A percentile compares a stretch with the other conserved stretches of the same genome.
These are phyloP conservation scores for Machimus rusticus DNA, from an alignment of 2,888 invertebrate genomes.

Conservation along the genomic window DNA sequence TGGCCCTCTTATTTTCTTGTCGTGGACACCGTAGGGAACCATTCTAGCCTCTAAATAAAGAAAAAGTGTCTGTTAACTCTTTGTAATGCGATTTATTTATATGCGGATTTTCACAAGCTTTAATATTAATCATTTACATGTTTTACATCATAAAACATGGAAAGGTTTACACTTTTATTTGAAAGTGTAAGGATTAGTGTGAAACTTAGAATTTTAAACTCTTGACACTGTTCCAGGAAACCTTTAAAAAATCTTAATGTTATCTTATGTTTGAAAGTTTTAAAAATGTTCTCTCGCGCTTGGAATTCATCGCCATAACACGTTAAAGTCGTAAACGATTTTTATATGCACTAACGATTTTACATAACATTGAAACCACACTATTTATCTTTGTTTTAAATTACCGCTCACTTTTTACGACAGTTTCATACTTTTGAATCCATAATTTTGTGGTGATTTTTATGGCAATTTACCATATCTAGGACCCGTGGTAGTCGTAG, in stretches of 20 bases:
- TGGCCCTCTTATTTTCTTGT: not conserved
- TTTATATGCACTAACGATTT: not conserved
- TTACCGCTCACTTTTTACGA: too few relatives aligned
- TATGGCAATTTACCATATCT: not conserved
- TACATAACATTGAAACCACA: not conserved
- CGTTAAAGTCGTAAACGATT: too few relatives aligned
- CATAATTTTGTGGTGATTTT: not conserved
- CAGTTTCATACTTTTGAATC: not conserved
- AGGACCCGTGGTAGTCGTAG: not conserved
- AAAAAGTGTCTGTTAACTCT: too few relatives aligned
- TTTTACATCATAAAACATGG: not conserved
- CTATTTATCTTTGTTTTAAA: not conserved
- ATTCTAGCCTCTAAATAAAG: not conserved
- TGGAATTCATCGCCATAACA: too few relatives aligned
- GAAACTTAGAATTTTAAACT: not conserved
- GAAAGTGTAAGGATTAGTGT: not conserved
- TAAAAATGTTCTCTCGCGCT: too few relatives aligned
- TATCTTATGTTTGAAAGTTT: too few relatives aligned
- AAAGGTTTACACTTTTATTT: not conserved
- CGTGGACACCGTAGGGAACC: not conserved
- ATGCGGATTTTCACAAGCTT: not conserved
- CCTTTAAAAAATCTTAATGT: too few relatives aligned
- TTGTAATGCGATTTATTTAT: not conserved
- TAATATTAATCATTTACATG: not conserved
- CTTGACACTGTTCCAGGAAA: too few relatives aligned